A percentile compares a stretch with the other conserved stretches of the same genome.
Evolutionary conservation across 2,797 vertebrate species (phyloP).

Genomic region (Poecilia gillii): DNA sequence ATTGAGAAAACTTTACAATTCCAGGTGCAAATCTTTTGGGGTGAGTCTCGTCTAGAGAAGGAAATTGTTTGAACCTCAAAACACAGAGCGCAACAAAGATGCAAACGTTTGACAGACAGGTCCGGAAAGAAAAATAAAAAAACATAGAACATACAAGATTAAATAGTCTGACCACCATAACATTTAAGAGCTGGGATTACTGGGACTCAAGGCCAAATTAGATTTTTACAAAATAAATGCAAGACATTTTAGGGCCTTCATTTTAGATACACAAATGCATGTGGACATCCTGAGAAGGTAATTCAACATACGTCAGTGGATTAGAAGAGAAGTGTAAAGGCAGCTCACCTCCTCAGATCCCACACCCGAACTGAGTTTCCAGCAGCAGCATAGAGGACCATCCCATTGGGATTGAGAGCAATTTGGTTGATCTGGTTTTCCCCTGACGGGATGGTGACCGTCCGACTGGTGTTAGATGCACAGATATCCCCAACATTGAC

Average conservation of each 20-base stretch:
- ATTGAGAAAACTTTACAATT: background rate
- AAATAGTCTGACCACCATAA: no score
- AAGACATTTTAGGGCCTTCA: no score
- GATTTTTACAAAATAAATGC: no score
- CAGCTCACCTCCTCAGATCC: conserved; percentile 92
- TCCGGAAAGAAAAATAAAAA: no score
- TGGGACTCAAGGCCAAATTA: no score
- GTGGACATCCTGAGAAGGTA: background rate
- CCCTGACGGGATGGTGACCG: conserved; percentile 91
- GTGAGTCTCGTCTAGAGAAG: background rate
- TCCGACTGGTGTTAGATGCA: conserved; percentile 88
- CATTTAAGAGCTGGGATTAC: no score
- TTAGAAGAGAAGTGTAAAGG: background rate
- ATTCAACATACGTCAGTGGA: background rate
- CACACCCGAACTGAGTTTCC: conserved; percentile 96
- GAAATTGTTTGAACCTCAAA: background rate
- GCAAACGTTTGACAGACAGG: no score
- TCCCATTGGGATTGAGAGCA: conserved; percentile 91
- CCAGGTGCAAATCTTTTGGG: background rate
- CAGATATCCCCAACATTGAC: conserved; percentile 88
- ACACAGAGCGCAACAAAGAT: no score
- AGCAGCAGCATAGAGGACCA: conserved; percentile 92
- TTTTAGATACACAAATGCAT: no score
- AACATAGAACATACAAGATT: no score
- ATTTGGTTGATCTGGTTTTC: conserved; percentile 99